Evolutionary conservation across 2,113 vertebrate species (phyloP), one percentile per base, ranked within the genome.

Genomic region (Euleptes europaea): DNA sequence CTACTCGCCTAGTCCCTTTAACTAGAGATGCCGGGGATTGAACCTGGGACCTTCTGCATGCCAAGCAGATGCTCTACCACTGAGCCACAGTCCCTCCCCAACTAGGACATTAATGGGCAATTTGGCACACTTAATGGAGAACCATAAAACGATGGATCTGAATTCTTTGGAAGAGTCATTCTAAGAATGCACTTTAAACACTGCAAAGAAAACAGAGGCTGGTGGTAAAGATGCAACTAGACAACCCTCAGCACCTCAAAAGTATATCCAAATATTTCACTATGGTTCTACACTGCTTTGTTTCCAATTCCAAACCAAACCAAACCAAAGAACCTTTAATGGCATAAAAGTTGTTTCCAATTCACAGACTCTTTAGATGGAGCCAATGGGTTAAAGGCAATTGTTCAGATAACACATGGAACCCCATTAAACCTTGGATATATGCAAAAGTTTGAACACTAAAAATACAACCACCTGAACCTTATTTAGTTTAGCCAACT

Each of bases 91-190:
- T n/a, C n/a, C n/a, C n/a, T n/a, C n/a, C 0, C 14, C 0, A 66
- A 13, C 47, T 80, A 5, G 67, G 31, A 28, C 63, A 3, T 40
- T 12, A 15, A 31, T n/a, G 0, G 0, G 10, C 1, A 12, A 1
- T 1, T 0, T 66, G 38, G 60, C 17, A 79, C 31, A n/a, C 23
- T 70, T 21, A 13, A 76, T 47, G 57, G 38, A 35, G n/a, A n/a
- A n/a, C n/a, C n/a, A n/a, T n/a, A n/a, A n/a, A n/a, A n/a, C n/a
- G n/a, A n/a, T n/a, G n/a, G n/a, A n/a, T n/a, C n/a, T n/a, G n/a
- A n/a, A n/a, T n/a, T n/a, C n/a, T n/a, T n/a, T n/a, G n/a, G n/a
- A n/a, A n/a, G n/a, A n/a, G n/a, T n/a, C n/a, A n/a, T n/a, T n/a
- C n/a, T n/a, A n/a, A n/a, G n/a, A n/a, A n/a, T n/a, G n/a, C n/a